A percentile compares a stretch with the other conserved stretches of the same genome.
phyloP scores from a whole-genome alignment of 1,140 invertebrate species.

The Drosophila dunni region DNA sequence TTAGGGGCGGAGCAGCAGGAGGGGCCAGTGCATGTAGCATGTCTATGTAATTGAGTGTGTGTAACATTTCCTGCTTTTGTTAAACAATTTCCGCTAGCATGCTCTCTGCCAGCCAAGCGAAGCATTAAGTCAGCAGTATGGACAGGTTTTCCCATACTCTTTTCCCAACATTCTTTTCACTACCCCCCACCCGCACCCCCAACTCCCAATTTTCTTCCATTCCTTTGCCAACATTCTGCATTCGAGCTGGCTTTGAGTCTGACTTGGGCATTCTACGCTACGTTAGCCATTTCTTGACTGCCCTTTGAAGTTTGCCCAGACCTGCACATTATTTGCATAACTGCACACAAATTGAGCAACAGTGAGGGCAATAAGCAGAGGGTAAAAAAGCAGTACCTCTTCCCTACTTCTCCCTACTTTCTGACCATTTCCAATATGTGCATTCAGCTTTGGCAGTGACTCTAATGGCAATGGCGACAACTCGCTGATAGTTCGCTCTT shows the following conservation, averaged over 20 bases:
- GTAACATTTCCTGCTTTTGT: slow-evolving; percentile 73
- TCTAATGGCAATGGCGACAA: slow-evolving; percentile 43
- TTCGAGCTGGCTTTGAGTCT: background rate
- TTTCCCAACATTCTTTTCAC: background rate
- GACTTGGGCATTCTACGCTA: slow-evolving; percentile 5
- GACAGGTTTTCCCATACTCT: slow-evolving; percentile 12
- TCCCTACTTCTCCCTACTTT: background rate
- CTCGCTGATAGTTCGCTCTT: slow-evolving; percentile 32
- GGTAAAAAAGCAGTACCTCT: background rate
- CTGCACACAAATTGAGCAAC: slow-evolving; percentile 9
- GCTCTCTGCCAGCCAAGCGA: slow-evolving; percentile 34
- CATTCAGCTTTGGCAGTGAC: slow-evolving; percentile 36
- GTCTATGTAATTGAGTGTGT: slow-evolving; percentile 64
- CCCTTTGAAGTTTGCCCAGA: slow-evolving; percentile 39
- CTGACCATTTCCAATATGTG: slow-evolving; percentile 24
- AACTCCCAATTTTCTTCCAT: background rate
- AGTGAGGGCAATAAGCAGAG: background rate
- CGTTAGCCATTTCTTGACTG: slow-evolving; percentile 20
- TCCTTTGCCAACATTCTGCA: background rate
- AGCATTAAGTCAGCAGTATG: slow-evolving; percentile 36
- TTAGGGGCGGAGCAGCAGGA: background rate
- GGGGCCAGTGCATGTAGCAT: slow-evolving; percentile 17
- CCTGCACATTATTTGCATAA: slow-evolving; percentile 43
- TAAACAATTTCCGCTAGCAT: slow-evolving; percentile 72
- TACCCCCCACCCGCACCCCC: too few relatives aligned